Evolutionary conservation across 2,797 vertebrate genomes (phyloP).

Genomic region (Siniperca undulata): DNA sequence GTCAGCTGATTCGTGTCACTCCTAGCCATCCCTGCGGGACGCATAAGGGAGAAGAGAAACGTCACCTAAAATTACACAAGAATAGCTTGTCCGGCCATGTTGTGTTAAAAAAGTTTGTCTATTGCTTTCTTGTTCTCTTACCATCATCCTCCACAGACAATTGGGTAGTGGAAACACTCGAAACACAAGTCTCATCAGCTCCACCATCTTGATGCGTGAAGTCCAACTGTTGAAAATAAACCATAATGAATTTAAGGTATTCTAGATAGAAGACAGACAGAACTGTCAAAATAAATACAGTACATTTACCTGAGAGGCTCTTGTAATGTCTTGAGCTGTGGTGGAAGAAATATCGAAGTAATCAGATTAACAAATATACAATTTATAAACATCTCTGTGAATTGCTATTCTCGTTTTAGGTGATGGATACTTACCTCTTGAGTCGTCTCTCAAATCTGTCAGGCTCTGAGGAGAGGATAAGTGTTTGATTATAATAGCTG

Average conservation of each 20-base stretch:
- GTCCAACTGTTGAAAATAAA: conserved; percentile 60
- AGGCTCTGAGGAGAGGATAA: conserved; percentile 57
- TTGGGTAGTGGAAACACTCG: not conserved
- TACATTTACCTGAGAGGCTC: conserved; percentile 50
- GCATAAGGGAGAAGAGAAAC: not conserved
- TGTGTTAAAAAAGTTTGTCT: not conserved
- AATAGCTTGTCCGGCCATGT: too few relatives aligned
- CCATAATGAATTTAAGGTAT: not conserved
- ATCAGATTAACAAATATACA: not conserved
- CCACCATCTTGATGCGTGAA: not conserved
- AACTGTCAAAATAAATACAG: not conserved
- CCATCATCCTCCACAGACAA: conserved; percentile 25
- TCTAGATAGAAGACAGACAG: not conserved
- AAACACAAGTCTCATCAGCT: conserved; percentile 6
- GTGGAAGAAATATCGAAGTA: conserved; percentile 4
- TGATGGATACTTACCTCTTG: conserved; percentile 56
- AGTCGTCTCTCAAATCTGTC: conserved; percentile 37
- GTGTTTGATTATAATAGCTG: not conserved
- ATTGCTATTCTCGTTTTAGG: not conserved
- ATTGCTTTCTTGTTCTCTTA: conserved; percentile 29
- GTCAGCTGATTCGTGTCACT: conserved; percentile 33
- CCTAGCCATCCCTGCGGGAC: conserved; percentile 35
- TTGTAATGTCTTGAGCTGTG: conserved; percentile 54
- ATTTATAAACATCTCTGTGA: not conserved
- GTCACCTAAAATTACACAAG: not conserved